These are phyloP conservation scores for Dolichopus griseipennis DNA, from an alignment of 2,888 invertebrate genomes.

Conservation along the genomic window DNA sequence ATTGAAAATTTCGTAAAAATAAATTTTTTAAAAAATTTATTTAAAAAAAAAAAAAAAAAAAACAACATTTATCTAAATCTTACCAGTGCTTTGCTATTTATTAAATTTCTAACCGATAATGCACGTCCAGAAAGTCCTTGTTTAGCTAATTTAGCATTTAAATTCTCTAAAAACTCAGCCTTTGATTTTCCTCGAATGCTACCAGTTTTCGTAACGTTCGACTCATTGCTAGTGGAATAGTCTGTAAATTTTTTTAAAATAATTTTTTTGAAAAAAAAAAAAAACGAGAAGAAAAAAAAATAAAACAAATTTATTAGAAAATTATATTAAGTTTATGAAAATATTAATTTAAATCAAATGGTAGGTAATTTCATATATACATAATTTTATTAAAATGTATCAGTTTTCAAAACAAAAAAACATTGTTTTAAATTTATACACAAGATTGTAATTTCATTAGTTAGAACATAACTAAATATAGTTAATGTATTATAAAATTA, in stretches of 20 bases:
- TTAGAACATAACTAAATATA: too few species aligned
- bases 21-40: background rate
- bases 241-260: constrained; percentile 26
- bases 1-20: background rate
- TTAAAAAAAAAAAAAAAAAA: background rate
- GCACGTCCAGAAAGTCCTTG: constrained; percentile 54
- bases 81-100: constrained; percentile 63
- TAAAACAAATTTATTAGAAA: too few species aligned
- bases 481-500: too few species aligned
- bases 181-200: constrained; percentile 43
- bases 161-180: constrained; percentile 65
- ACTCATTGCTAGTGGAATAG: constrained; percentile 41
- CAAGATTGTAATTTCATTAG: too few species aligned
- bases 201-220: constrained; percentile 35
- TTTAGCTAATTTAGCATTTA: constrained; percentile 69
- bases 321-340: too few species aligned
- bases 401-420: too few species aligned
- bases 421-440: too few species aligned
- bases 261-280: too few species aligned
- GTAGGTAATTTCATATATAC: too few species aligned
- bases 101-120: constrained; percentile 60
- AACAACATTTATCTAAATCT: constrained; percentile 25
- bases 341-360: too few species aligned
- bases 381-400: too few species aligned
- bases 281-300: too few species aligned